Evolutionary conservation across 2,113 vertebrate genomes (phyloP).

Genomic region (Thalassoma bifasciatum): DNA sequence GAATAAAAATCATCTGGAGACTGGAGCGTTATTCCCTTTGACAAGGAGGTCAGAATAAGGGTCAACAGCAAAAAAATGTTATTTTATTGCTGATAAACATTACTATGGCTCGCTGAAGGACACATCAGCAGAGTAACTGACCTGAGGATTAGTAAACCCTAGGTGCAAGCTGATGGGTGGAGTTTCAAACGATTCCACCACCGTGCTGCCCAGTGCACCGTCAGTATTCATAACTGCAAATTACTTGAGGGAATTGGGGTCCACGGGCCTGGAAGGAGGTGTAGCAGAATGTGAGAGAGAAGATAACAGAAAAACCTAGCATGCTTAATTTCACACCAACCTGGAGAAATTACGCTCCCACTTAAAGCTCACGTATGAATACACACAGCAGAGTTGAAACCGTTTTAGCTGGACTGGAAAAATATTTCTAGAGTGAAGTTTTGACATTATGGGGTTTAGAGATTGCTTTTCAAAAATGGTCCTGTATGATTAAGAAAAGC

Average conservation of each 20-base stretch:
- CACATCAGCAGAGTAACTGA: neutral
- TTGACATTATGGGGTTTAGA: too few relatives aligned
- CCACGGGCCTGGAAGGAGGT: conserved; percentile 1
- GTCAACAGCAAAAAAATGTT: neutral
- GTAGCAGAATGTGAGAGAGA: conserved; percentile 23
- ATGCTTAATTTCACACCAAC: conserved; percentile 5
- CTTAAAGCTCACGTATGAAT: too few relatives aligned
- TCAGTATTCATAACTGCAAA: conserved; percentile 53
- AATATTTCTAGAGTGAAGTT: too few relatives aligned
- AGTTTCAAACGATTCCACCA: neutral
- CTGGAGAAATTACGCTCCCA: conserved; percentile 4
- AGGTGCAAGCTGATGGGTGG: neutral
- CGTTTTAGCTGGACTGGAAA: too few relatives aligned
- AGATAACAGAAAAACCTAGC: conserved; percentile 18
- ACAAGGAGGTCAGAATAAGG: neutral
- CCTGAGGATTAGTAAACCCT: neutral
- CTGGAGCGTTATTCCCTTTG: neutral
- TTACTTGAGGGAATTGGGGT: conserved; percentile 52
- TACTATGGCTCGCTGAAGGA: neutral
- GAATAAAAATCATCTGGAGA: neutral
- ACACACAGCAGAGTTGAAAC: too few relatives aligned
- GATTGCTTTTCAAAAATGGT: too few relatives aligned
- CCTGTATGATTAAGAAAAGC: too few relatives aligned
- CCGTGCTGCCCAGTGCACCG: conserved; percentile 22
- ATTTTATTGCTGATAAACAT: neutral